Evolutionary conservation across 2,888 invertebrate species (phyloP).

Genomic region (Anorthoa munda): DNA sequence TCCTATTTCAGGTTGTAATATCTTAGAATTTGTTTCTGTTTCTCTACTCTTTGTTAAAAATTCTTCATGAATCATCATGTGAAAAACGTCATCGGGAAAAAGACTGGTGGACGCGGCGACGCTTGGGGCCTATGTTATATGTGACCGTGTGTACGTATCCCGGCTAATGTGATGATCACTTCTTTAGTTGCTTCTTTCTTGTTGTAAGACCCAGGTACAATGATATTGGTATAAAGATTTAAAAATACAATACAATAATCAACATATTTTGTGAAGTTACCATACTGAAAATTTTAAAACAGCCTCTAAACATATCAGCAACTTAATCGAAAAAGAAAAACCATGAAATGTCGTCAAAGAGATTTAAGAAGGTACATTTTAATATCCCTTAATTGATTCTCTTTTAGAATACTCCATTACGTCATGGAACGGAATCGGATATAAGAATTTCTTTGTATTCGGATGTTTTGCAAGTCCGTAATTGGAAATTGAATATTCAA

Average conservation of each 20-base stretch:
- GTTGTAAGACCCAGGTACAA: too few relatives aligned
- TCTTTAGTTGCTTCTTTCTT: too few relatives aligned
- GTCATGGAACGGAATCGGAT: conserved; percentile 41
- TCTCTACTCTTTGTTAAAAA: neutral
- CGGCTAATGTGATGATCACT: too few relatives aligned
- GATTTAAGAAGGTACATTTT: conserved; percentile 29
- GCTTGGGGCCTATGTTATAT: too few relatives aligned
- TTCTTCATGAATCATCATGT: neutral
- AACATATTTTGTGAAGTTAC: neutral
- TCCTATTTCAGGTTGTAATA: neutral
- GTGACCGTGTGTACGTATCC: too few relatives aligned
- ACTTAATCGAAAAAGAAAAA: neutral
- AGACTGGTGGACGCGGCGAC: too few relatives aligned
- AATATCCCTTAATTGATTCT: conserved; percentile 54
- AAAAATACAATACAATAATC: too few relatives aligned
- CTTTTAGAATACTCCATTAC: conserved; percentile 53
- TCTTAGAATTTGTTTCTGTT: neutral
- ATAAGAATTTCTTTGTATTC: conserved; percentile 49
- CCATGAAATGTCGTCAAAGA: conserved; percentile 22
- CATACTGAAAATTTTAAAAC: neutral
- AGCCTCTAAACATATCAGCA: neutral
- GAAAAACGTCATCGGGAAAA: neutral
- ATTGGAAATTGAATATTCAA: conserved; percentile 65
- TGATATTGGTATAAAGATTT: too few relatives aligned
- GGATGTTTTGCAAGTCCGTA: conserved; percentile 43